A percentile compares a stretch with the other conserved stretches of the same genome.
Conservation (phyloP, 2,113 vertebrate species). For the Xerus inauris region DNA sequence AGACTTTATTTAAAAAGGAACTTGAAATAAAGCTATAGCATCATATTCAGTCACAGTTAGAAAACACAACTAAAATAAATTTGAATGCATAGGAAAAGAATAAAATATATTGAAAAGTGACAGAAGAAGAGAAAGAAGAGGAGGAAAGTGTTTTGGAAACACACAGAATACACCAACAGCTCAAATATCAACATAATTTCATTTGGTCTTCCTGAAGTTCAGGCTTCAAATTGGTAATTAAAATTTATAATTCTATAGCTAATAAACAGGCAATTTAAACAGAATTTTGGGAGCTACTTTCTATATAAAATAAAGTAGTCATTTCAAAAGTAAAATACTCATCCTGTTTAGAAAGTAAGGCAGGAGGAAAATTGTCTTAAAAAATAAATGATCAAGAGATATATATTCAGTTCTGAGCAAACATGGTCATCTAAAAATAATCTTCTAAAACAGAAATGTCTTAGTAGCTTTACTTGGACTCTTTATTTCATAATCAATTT, state of each 20-base stretch:
- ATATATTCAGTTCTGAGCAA: neutral
- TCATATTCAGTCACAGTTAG: neutral
- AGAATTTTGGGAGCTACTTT: constrained; percentile 21
- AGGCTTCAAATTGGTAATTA: neutral
- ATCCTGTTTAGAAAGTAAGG: neutral
- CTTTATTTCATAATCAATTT: constrained; percentile 1
- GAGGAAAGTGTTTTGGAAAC: constrained; percentile 3
- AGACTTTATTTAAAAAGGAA: constrained; percentile 21
- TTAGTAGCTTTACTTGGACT: constrained; percentile 29
- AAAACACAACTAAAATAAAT: constrained; percentile 24
- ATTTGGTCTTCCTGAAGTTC: neutral
- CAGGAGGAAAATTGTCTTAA: neutral
- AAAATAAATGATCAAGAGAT: constrained; percentile 18
- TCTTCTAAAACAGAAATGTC: constrained; percentile 34
- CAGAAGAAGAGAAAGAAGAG: neutral
- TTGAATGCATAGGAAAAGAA: neutral
- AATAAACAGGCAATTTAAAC: neutral
- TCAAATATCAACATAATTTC: neutral
- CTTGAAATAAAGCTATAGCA: neutral
- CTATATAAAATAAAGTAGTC: neutral
- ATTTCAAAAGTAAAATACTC: constrained; percentile 13
- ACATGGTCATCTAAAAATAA: neutral
- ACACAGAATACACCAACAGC: neutral
- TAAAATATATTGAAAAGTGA: constrained; percentile 25
- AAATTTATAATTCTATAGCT: neutral